Conservation (phyloP, 2,888 invertebrate genomes). For the Abrostola triplasia region DNA sequence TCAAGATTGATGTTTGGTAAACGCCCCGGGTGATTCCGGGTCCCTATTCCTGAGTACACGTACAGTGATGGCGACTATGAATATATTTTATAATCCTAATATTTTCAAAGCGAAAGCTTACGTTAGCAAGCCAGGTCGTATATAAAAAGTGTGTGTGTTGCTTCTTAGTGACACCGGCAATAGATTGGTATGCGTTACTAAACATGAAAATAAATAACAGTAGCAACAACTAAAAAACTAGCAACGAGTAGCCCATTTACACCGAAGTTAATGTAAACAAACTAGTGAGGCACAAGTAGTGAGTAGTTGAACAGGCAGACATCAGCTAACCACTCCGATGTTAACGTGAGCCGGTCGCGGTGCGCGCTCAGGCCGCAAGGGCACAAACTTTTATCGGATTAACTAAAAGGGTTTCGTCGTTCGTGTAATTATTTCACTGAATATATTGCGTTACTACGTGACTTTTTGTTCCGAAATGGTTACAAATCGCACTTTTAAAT, state of each 20-base stretch:
- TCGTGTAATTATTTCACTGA: conserved; percentile 65
- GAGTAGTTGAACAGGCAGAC: not conserved
- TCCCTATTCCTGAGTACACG: conserved; percentile 35
- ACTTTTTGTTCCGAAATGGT: conserved; percentile 49
- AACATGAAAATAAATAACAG: no score
- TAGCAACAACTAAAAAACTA: no score
- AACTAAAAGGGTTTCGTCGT: conserved; percentile 69
- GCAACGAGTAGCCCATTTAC: no score
- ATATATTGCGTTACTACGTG: conserved; percentile 62
- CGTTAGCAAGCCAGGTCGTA: no score
- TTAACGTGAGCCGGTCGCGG: conserved; percentile 26
- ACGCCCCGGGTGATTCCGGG: conserved; percentile 52
- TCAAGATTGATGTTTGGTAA: conserved; percentile 65
- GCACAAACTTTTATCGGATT: conserved; percentile 71
- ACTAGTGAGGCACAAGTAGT: not conserved
- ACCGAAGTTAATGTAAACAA: not conserved
- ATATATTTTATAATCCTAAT: not conserved
- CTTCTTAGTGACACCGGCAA: no score
- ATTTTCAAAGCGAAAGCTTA: no score
- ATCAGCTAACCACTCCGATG: not conserved
- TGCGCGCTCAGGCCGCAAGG: conserved; percentile 55
- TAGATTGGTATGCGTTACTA: no score
- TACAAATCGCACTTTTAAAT: conserved; percentile 58
- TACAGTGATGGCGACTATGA: conserved; percentile 40
- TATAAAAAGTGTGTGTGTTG: no score